A percentile compares a stretch with the other conserved stretches of the same genome.
Evolutionary conservation across 2,113 vertebrate species (phyloP).

Genomic region (Hypomesus transpacificus): DNA sequence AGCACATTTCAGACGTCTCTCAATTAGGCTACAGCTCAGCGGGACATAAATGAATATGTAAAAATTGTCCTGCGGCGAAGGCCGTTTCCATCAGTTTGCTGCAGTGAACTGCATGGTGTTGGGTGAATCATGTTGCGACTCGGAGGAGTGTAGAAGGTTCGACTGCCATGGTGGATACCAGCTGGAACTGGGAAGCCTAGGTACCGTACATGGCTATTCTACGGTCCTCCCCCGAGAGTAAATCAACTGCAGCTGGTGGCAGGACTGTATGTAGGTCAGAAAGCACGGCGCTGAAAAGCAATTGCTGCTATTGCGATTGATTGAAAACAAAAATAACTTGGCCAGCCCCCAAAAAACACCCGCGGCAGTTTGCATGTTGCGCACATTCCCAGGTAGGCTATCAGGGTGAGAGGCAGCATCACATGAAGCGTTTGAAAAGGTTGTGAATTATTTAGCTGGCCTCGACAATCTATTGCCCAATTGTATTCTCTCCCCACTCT

Average conservation of each 20-base stretch:
- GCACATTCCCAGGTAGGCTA: neutral
- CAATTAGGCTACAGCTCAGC: slow-evolving; percentile 35
- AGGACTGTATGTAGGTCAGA: neutral
- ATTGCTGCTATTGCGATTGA: neutral
- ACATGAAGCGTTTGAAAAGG: neutral
- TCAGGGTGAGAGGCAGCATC: neutral
- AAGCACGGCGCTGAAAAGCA: neutral
- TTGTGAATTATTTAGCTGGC: slow-evolving; percentile 27
- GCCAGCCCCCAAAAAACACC: no score
- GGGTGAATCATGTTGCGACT: slow-evolving; percentile 41
- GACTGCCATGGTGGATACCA: slow-evolving; percentile 36
- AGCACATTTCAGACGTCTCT: slow-evolving; percentile 26
- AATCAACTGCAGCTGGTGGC: no score
- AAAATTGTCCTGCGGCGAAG: slow-evolving; percentile 45
- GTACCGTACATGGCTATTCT: no score
- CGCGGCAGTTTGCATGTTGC: no score
- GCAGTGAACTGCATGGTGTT: neutral
- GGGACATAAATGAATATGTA: slow-evolving; percentile 56
- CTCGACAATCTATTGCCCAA: slow-evolving; percentile 17
- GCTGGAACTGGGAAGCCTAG: slow-evolving; percentile 27
- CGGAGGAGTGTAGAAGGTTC: slow-evolving; percentile 14
- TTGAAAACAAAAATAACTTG: no score
- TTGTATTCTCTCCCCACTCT: slow-evolving; percentile 11
- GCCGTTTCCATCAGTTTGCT: slow-evolving; percentile 48
- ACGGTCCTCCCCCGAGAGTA: no score